These are phyloP conservation scores for Alloscopus bannaensis DNA, from an alignment of 2,888 invertebrate genomes.

Conservation along the genomic window DNA sequence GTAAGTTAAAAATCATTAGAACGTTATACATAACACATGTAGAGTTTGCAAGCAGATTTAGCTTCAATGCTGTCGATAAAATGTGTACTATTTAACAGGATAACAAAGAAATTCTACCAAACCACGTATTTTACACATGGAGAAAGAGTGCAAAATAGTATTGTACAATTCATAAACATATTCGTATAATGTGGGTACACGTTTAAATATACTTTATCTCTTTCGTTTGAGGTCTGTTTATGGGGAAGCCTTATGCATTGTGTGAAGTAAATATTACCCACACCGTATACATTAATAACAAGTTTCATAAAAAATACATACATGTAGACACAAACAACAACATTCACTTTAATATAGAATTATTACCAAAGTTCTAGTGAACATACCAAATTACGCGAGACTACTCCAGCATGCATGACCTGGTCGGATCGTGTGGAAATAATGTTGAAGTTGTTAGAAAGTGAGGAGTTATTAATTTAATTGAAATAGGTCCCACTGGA, in stretches of 20 bases:
- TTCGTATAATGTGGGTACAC: not conserved
- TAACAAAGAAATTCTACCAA: too few relatives aligned
- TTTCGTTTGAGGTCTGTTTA: too few relatives aligned
- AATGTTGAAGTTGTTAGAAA: constrained; percentile 66
- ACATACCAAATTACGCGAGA: constrained; percentile 72
- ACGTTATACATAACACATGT: too few relatives aligned
- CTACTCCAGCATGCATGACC: constrained; percentile 72
- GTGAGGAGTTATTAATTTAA: constrained; percentile 64
- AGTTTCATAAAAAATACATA: not conserved
- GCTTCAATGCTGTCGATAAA: too few relatives aligned
- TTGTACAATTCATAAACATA: not conserved
- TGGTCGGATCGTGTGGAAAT: constrained; percentile 66
- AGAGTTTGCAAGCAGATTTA: too few relatives aligned
- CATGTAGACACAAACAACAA: constrained; percentile 31
- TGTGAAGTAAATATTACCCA: too few relatives aligned
- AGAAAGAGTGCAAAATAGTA: too few relatives aligned
- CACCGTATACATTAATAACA: not conserved
- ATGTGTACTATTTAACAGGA: too few relatives aligned
- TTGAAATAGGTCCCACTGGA: constrained; percentile 66
- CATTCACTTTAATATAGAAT: constrained; percentile 50
- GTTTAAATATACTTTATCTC: too few relatives aligned
- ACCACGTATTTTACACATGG: too few relatives aligned
- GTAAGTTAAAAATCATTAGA: too few relatives aligned
- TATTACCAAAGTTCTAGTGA: constrained; percentile 62
- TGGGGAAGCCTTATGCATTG: too few relatives aligned